Evolutionary conservation across 2,797 vertebrate species (phyloP).

Genomic region (Amazonetta brasiliensis): DNA sequence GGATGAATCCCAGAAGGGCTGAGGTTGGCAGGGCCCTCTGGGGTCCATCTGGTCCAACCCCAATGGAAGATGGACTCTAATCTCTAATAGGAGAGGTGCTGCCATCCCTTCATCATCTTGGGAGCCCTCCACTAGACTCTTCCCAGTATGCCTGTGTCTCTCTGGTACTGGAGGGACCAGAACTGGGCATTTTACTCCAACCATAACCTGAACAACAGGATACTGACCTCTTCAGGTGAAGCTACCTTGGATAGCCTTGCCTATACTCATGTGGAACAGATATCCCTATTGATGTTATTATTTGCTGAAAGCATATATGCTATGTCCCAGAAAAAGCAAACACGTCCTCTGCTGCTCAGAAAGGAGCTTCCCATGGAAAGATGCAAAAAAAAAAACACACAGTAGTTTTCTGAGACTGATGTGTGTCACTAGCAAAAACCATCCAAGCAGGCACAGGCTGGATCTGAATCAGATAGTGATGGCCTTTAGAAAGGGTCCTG

Average conservation of each 20-base stretch:
- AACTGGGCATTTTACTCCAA: no score
- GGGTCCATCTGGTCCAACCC: background rate
- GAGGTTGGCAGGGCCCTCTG: background rate
- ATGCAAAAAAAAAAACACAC: background rate
- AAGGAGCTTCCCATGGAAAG: background rate
- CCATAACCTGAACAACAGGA: background rate
- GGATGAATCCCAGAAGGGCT: background rate
- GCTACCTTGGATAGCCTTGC: background rate
- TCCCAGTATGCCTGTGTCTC: no score
- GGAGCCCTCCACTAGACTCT: no score
- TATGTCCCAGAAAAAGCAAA: conserved; percentile 5
- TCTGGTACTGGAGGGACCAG: no score
- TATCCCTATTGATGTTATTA: background rate
- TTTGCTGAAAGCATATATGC: background rate
- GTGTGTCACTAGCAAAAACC: fast-evolving
- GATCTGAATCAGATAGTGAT: background rate
- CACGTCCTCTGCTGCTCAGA: background rate
- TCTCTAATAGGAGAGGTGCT: no score
- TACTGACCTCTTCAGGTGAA: background rate
- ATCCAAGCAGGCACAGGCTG: background rate
- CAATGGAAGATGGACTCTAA: no score
- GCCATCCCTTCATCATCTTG: no score
- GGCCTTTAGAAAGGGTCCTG: background rate
- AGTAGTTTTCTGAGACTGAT: background rate
- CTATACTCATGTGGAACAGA: background rate